These are phyloP conservation scores for Cryptophagus acutangulus DNA, from an alignment of 2,888 invertebrate species.

Conservation along the genomic window DNA sequence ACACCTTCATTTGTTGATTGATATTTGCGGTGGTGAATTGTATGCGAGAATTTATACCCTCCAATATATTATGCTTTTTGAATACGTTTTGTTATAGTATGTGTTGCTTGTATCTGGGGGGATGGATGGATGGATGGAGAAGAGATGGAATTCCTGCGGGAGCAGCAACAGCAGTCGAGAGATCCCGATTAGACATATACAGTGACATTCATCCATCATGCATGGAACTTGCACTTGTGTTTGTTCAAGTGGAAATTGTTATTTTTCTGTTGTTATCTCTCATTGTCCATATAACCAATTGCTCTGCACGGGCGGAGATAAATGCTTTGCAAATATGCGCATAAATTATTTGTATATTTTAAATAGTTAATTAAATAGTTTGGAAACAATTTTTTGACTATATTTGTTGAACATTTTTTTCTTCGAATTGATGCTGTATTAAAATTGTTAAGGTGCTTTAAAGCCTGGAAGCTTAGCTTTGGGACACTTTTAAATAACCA, in stretches of 20 bases:
- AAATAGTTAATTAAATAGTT: too few species aligned
- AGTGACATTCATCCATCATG: conserved; percentile 24
- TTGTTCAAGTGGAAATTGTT: conserved; percentile 26
- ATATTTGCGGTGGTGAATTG: conserved; percentile 17
- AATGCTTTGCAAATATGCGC: too few species aligned
- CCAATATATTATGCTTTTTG: conserved; percentile 3
- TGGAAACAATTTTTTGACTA: too few species aligned
- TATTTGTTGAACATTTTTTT: too few species aligned
- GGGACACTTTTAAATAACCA: too few species aligned
- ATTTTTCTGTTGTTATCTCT: conserved; percentile 31
- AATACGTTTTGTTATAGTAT: neutral
- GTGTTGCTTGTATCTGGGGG: too few species aligned
- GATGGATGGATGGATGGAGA: neutral
- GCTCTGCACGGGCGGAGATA: conserved; percentile 19
- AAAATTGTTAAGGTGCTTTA: too few species aligned
- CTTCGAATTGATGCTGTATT: too few species aligned
- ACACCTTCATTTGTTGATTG: conserved; percentile 25
- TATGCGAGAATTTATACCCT: neutral
- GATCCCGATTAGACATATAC: conserved; percentile 14
- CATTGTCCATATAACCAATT: too few species aligned
- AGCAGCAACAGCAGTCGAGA: too few species aligned
- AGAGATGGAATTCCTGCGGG: conserved; percentile 1
- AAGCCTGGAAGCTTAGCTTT: too few species aligned
- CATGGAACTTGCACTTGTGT: conserved; percentile 25
- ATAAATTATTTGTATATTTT: too few species aligned